These are phyloP conservation scores for Pelecanus crispus DNA, from an alignment of 2,113 vertebrate species.

Conservation along the genomic window DNA sequence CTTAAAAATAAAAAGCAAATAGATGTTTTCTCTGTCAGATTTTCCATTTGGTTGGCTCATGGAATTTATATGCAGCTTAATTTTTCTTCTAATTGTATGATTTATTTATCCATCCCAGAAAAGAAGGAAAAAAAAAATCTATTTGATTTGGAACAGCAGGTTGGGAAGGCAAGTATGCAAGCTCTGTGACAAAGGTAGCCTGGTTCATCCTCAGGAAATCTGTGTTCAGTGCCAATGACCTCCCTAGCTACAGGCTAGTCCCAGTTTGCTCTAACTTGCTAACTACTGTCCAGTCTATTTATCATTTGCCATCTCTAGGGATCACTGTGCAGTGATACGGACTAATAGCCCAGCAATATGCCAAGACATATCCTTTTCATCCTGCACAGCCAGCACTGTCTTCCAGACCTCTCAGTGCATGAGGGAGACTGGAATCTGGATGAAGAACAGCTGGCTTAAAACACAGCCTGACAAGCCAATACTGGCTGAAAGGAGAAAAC, in stretches of 20 bases:
- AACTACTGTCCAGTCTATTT: constrained; percentile 18
- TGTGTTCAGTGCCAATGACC: neutral
- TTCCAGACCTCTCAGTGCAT: constrained; percentile 48
- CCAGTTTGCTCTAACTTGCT: neutral
- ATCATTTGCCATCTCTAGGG: neutral
- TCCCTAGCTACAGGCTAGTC: neutral
- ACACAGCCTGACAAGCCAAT: neutral
- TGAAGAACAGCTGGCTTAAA: constrained; percentile 45
- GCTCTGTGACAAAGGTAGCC: neutral
- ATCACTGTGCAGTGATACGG: neutral
- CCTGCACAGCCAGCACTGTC: constrained; percentile 3
- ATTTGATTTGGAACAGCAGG: neutral
- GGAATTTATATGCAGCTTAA: neutral
- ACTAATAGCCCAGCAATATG: constrained; percentile 17
- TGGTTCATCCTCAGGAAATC: neutral
- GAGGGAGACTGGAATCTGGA: constrained; percentile 42
- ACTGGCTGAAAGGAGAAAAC: constrained; percentile 2
- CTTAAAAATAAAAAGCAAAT: neutral
- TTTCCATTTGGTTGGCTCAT: neutral
- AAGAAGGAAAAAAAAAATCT: neutral
- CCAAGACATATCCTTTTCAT: constrained; percentile 43
- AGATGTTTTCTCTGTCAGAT: neutral
- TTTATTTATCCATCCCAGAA: neutral
- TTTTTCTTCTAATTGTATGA: neutral
- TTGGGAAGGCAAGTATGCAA: neutral